These are phyloP conservation scores for Coelopa frigida DNA, from an alignment of 1,140 invertebrate species.

Conservation along the genomic window DNA sequence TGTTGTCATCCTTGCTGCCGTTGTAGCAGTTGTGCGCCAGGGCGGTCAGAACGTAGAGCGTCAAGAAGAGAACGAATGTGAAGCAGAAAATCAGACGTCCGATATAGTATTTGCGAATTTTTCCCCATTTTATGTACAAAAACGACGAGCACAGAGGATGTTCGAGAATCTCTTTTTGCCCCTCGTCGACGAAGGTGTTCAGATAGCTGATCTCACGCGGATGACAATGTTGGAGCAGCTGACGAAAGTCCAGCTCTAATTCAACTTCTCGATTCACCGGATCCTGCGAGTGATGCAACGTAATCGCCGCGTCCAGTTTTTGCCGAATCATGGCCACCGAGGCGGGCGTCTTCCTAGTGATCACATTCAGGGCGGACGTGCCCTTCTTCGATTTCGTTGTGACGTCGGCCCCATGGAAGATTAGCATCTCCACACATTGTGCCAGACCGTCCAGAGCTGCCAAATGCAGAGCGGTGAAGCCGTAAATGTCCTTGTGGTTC, in stretches of 20 bases:
- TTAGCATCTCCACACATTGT: constrained; percentile 71
- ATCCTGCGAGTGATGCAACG: constrained; percentile 67
- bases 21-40: constrained; percentile 74
- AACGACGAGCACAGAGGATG: constrained; percentile 79
- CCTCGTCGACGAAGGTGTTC: constrained; percentile 74
- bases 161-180: constrained; percentile 72
- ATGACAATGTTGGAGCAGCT: constrained; percentile 68
- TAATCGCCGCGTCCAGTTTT: constrained; percentile 69
- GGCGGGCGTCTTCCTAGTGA: constrained; percentile 73
- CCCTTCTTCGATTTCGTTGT: constrained; percentile 76
- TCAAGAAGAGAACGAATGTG: constrained; percentile 69
- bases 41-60: constrained; percentile 67
- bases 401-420: constrained; percentile 76
- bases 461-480: constrained; percentile 81
- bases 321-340: constrained; percentile 68
- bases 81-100: constrained; percentile 70
- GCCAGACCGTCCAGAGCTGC: constrained; percentile 79
- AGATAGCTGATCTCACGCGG: constrained; percentile 72
- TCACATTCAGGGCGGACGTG: constrained; percentile 71
- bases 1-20: constrained; percentile 60
- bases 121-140: constrained; percentile 78
- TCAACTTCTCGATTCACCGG: constrained; percentile 71
- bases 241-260: constrained; percentile 71
- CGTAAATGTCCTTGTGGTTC: constrained; percentile 79
- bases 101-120: constrained; percentile 80